Evolutionary conservation across 1,140 invertebrate genomes (phyloP).

Genomic region (Danaus melanippus): DNA sequence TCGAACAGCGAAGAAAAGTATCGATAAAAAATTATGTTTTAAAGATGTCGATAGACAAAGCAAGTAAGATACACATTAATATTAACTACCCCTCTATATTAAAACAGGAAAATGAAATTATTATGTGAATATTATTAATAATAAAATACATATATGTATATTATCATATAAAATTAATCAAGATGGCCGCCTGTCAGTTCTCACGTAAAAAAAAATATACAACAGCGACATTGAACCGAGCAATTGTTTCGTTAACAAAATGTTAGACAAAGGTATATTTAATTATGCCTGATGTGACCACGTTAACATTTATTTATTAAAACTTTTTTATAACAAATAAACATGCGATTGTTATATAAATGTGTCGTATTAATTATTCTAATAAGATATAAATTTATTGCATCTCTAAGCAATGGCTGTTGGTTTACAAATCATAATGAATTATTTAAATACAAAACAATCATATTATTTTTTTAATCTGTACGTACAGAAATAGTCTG

Average conservation of each 20-base stretch:
- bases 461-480: no score
- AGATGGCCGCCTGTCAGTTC: constrained; percentile 31
- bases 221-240: constrained; percentile 46
- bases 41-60: no score
- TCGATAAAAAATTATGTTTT: neutral
- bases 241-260: constrained; percentile 37
- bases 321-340: neutral
- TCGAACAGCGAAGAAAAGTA: neutral
- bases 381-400: neutral
- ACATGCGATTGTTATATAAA: no score
- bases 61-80: no score
- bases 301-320: constrained; percentile 3
- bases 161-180: constrained; percentile 14
- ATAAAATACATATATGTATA: neutral
- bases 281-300: constrained; percentile 37
- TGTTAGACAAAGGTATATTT: constrained; percentile 51
- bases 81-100: neutral
- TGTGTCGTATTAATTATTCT: neutral
- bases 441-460: no score
- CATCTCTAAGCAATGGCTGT: no score
- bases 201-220: constrained; percentile 35
- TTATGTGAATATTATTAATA: no score
- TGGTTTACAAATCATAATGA: no score
- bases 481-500: no score
- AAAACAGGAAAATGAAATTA: neutral